phyloP scores from a whole-genome alignment of 2,888 invertebrate genomes.

The Apamea monoglypha region DNA sequence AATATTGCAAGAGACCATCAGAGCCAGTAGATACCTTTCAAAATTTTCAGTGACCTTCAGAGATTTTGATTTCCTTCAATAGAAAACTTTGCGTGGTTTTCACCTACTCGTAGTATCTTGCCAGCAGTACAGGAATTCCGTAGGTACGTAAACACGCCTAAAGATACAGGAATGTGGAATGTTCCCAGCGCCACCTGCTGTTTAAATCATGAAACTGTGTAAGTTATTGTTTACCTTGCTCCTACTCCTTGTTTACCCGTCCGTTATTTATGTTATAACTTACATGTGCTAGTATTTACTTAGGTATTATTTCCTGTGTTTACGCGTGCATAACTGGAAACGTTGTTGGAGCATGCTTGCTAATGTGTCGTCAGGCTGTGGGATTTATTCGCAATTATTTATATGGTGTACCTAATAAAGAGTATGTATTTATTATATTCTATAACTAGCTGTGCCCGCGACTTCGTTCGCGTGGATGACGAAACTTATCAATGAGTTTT shows the following conservation, averaged over 20 bases:
- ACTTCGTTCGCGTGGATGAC: no score
- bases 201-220: slow-evolving; percentile 24
- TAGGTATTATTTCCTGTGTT: slow-evolving; percentile 38
- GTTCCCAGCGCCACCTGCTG: slow-evolving; percentile 31
- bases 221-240: slow-evolving; percentile 50
- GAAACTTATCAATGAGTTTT: no score
- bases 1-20: background rate
- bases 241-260: slow-evolving; percentile 16
- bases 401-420: no score
- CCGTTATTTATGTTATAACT: slow-evolving; percentile 49
- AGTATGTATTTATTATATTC: no score
- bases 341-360: slow-evolving; percentile 3
- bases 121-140: slow-evolving; percentile 8
- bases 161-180: slow-evolving; percentile 9
- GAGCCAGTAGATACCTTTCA: background rate
- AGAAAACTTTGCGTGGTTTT: background rate
- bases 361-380: slow-evolving; percentile 3
- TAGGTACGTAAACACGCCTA: slow-evolving; percentile 16
- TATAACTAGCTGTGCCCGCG: no score
- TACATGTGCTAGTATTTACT: slow-evolving; percentile 47
- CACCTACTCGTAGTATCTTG: background rate
- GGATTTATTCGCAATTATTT: background rate
- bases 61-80: background rate
- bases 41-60: background rate
- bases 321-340: slow-evolving; percentile 5